Conservation (phyloP, 2,113 vertebrate species). For the Galbula dea region DNA sequence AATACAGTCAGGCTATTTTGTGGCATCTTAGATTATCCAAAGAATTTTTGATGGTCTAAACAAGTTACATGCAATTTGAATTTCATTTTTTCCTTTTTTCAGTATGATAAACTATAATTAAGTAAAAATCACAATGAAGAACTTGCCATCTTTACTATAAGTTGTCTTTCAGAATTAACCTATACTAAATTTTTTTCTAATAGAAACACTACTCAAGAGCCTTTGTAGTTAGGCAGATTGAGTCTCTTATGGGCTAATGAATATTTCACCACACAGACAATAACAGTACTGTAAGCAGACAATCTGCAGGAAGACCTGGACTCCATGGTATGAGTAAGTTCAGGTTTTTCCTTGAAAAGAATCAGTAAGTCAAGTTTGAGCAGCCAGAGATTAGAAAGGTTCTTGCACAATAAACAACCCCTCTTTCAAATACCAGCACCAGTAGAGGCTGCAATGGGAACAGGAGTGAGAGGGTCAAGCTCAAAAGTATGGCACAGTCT, state of each 20-base stretch:
- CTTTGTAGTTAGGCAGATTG: background rate
- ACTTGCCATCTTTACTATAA: background rate
- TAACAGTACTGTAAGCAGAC: background rate
- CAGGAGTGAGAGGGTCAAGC: background rate
- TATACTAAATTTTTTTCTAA: background rate
- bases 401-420: background rate
- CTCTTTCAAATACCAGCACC: background rate
- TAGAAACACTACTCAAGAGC: background rate
- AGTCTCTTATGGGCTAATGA: background rate
- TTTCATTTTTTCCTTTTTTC: background rate
- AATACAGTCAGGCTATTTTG: background rate
- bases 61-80: background rate
- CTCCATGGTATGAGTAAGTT: background rate
- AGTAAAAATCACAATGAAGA: background rate
- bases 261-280: background rate
- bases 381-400: background rate
- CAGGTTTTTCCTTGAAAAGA: background rate
- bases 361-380: background rate
- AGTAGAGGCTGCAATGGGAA: background rate
- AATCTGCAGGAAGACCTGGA: background rate
- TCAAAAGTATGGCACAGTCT: background rate
- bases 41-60: background rate
- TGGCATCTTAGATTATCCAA: background rate
- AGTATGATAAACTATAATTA: background rate
- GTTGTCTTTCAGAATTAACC: background rate